These are phyloP conservation scores for Siniperca obscura DNA, from an alignment of 2,797 vertebrate species.

Conservation along the genomic window DNA sequence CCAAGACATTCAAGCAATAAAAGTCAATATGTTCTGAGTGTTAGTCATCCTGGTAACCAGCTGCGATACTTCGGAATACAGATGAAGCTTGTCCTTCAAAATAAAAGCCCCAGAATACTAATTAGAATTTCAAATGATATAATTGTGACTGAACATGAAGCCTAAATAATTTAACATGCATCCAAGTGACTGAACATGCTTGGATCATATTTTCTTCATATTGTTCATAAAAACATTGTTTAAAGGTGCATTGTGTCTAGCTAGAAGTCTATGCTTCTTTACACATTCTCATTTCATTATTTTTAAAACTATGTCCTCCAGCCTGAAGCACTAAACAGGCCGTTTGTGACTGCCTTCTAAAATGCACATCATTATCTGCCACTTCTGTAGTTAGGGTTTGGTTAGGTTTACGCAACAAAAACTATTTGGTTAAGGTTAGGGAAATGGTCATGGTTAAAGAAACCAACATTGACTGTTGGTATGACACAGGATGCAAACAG, in stretches of 20 bases:
- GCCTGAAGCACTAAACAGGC: background rate
- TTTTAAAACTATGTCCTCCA: background rate
- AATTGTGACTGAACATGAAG: background rate
- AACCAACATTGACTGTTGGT: too few species aligned
- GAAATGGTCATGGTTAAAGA: background rate
- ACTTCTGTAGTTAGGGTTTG: background rate
- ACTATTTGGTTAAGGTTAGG: too few species aligned
- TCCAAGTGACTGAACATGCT: background rate
- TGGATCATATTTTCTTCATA: background rate
- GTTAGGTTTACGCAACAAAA: background rate
- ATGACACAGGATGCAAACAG: background rate
- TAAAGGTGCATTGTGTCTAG: background rate
- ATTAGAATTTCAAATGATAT: background rate
- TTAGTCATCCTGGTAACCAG: background rate
- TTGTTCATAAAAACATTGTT: background rate
- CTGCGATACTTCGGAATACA: background rate
- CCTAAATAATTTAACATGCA: background rate
- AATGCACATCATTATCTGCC: background rate
- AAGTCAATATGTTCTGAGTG: background rate
- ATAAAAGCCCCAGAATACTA: background rate
- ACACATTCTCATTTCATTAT: background rate
- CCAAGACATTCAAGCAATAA: background rate
- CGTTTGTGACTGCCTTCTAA: background rate
- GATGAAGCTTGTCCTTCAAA: background rate
- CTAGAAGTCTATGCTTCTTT: background rate